Percentiles rank a stretch among this genome's conserved stretches.
Evolutionary conservation across 2,888 invertebrate species (phyloP).

Genomic region (Yponomeuta cagnagella): DNA sequence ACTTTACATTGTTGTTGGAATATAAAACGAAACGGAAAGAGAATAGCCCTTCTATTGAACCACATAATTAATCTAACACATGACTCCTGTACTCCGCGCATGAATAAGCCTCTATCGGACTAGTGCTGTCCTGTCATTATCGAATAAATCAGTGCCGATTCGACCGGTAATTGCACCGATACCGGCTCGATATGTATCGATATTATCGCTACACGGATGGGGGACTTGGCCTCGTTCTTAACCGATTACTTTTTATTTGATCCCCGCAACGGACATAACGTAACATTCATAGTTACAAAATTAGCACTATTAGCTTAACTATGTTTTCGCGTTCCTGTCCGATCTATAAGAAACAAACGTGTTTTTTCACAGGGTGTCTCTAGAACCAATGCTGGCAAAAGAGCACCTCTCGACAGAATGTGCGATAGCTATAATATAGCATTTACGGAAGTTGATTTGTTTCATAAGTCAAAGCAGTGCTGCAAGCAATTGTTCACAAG

Average conservation of each 20-base stretch:
- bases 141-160: conserved; percentile 61
- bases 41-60: conserved; percentile 13
- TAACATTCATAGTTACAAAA: no score
- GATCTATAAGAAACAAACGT: no score
- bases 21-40: neutral
- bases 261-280: neutral
- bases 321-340: no score
- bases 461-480: no score
- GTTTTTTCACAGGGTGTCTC: no score
- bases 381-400: no score
- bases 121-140: conserved; percentile 53
- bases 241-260: neutral
- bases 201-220: conserved; percentile 27
- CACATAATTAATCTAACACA: conserved; percentile 29
- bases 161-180: conserved; percentile 53
- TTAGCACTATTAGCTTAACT: no score
- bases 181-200: conserved; percentile 36
- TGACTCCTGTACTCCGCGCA: conserved; percentile 40
- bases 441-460: no score
- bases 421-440: no score
- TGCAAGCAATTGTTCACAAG: no score
- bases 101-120: conserved; percentile 35
- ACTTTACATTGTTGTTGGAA: no score
- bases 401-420: no score
- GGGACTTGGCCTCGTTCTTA: conserved; percentile 7